Conservation (phyloP, 2,113 vertebrate species). For the Phyllostomus hastatus region DNA sequence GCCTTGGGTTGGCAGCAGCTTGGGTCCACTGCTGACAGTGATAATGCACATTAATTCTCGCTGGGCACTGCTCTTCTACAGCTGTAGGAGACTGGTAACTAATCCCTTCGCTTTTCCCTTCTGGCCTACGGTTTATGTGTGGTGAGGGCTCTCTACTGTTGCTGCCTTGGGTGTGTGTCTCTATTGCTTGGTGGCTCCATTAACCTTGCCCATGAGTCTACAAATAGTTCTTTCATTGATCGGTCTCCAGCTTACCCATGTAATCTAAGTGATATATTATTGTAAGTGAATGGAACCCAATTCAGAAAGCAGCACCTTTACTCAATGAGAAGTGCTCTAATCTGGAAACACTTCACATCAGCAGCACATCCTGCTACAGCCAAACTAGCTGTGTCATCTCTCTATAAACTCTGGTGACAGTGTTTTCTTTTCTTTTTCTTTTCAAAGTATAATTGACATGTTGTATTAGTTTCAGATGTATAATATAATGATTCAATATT, state of each 20-base stretch:
- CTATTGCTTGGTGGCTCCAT: background rate
- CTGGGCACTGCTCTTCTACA: background rate
- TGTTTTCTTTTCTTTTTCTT: background rate
- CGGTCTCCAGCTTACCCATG: background rate
- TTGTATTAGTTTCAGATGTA: background rate
- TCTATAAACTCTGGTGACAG: background rate
- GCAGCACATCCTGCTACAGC: background rate
- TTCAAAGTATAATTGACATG: background rate
- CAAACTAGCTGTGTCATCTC: background rate
- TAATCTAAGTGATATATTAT: background rate
- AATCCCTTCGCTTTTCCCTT: background rate
- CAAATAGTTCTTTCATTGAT: background rate
- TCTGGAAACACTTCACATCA: background rate
- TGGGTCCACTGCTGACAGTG: background rate
- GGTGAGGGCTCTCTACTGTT: background rate
- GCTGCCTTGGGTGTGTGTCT: background rate
- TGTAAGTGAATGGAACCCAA: background rate
- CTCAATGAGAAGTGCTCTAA: background rate
- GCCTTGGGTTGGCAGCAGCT: background rate
- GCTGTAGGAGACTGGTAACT: background rate
- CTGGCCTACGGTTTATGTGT: rapidly evolving
- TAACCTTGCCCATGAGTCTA: background rate
- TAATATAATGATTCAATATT: background rate
- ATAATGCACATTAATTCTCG: background rate
- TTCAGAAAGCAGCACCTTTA: background rate